Base-by-base conservation (phyloP, 2,113 vertebrate species). In the Chauna torquata region DNA sequence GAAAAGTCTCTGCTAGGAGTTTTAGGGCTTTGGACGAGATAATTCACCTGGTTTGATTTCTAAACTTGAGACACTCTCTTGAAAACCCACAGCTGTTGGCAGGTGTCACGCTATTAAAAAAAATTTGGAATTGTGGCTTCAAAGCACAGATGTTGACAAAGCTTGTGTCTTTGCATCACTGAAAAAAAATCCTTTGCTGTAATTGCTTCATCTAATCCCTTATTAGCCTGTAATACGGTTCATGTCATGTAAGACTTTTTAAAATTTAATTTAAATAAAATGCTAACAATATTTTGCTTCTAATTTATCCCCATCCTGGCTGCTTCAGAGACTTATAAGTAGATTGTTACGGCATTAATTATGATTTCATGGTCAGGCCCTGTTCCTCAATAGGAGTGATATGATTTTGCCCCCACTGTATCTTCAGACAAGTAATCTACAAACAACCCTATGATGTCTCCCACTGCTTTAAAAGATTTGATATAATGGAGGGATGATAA, bases 341-440 rank as follows among this genome's bases (percentile, higher is more conserved):
- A 97, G 98, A 98, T 99, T 98, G 90, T 97, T 98, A 94, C 65
- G 96, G 96, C 94, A 94, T 98, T 98, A 98, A 98, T 98, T 98
- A 97, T 34, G 96, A 98, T 98, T 98, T 98, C 96, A 92, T 95
- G 97, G 97, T 88, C 96, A 94, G 92, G 70, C 92, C 84, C 72
- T 44, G 66, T 94, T 85, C 78, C 66, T 75, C 95, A 75, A n/a
- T 47, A 78, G 92, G 45, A 82, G 23, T 50, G 91, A 92, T 65
- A 58, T 34, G 70, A 88, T 96, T 97, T 91, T 91, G 30, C 61
- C 94, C 90, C 75, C 8, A 12, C 89, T 86, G 92, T 57, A 54
- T 78, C 90, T 97, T 97, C 97, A 96, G 94, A 97, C 96, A 92
- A 96, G 91, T 86, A 92, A 61, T 91, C 93, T 88, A 88, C 96